Conservation (phyloP, 2,888 invertebrate species). For the Polietes domitor region DNA sequence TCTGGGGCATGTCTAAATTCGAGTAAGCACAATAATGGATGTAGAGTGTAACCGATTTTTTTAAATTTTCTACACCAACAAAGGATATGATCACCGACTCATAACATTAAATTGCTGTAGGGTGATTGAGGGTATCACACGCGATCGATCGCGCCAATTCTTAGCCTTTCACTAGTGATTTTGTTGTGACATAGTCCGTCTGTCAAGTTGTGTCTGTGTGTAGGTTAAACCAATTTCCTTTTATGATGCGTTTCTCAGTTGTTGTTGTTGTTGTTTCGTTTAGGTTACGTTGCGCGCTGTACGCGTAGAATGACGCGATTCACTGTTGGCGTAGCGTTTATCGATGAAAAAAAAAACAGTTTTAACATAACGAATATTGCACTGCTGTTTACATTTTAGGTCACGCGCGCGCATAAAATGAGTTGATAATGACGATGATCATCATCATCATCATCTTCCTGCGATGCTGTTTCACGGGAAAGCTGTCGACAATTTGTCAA, state of each 20-base stretch:
- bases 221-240: neutral
- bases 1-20: no score
- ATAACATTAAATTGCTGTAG: no score
- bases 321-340: neutral
- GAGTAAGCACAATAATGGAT: no score
- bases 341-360: neutral
- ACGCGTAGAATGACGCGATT: neutral
- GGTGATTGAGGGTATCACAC: no score
- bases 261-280: conserved; percentile 7
- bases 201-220: neutral
- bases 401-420: no score
- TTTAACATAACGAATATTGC: neutral
- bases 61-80: no score
- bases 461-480: neutral
- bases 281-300: neutral
- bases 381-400: neutral
- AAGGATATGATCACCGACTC: no score
- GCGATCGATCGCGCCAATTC: no score
- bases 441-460: neutral
- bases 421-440: neutral
- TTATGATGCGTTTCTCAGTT: neutral
- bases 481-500: conserved; percentile 64
- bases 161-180: conserved; percentile 3
- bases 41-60: no score
- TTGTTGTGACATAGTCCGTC: conserved; percentile 24